These are phyloP conservation scores for Nomada goodeniana DNA, from an alignment of 2,888 invertebrate species.

Conservation along the genomic window DNA sequence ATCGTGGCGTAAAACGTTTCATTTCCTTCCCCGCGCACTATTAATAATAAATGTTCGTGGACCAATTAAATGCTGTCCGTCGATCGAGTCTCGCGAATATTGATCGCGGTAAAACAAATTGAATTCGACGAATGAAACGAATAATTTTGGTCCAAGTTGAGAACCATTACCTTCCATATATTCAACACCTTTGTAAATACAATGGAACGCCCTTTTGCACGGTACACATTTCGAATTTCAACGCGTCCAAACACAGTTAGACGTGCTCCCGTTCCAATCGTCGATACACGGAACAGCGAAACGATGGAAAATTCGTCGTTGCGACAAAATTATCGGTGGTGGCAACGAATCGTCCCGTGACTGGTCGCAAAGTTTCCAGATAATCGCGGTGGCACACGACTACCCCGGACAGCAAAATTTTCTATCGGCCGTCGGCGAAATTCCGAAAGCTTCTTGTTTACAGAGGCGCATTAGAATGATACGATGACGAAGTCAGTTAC, in stretches of 20 bases:
- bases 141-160: background rate
- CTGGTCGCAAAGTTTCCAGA: background rate
- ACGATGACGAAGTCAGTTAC: background rate
- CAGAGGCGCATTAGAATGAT: background rate
- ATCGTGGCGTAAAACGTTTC: too few relatives aligned
- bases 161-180: background rate
- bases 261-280: background rate
- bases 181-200: constrained; percentile 16
- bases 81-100: too few relatives aligned
- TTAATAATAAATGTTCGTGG: too few relatives aligned
- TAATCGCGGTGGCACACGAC: background rate
- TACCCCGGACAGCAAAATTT: background rate
- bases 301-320: background rate
- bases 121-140: background rate
- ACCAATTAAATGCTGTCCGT: too few relatives aligned
- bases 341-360: background rate
- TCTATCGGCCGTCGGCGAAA: background rate
- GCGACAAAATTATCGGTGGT: background rate
- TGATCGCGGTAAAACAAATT: too few relatives aligned
- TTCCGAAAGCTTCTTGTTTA: constrained; percentile 4
- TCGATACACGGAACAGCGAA: background rate
- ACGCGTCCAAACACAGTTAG: background rate
- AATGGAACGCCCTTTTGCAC: background rate
- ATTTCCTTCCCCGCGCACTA: too few relatives aligned
- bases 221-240: background rate